phyloP scores from a whole-genome alignment of 2,888 invertebrate species.

The Cantharis rufa region DNA sequence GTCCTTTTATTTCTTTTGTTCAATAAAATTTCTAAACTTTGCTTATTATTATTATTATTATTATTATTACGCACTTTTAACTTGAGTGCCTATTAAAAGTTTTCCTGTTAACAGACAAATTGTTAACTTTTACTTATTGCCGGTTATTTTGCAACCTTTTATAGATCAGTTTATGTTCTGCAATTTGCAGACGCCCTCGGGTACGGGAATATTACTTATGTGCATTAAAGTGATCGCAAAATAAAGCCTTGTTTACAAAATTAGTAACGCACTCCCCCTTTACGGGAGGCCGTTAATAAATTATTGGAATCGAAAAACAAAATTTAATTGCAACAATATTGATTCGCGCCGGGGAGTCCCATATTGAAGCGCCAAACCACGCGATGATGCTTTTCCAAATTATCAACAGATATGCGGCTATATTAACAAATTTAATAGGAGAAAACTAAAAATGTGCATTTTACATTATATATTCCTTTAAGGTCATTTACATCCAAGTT shows the following conservation, averaged over 20 bases:
- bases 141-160: slow-evolving; percentile 12
- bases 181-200: slow-evolving; percentile 13
- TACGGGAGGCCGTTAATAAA: not conserved
- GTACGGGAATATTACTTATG: slow-evolving; percentile 17
- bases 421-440: too few species aligned
- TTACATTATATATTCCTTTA: not conserved
- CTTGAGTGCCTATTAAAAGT: slow-evolving; percentile 16
- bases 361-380: not conserved
- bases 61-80: not conserved
- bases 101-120: slow-evolving; percentile 23
- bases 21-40: not conserved
- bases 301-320: not conserved
- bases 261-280: not conserved
- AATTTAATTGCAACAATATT: not conserved
- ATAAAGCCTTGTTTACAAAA: slow-evolving; percentile 17
- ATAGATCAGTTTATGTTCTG: slow-evolving; percentile 15
- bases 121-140: slow-evolving; percentile 22
- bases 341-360: not conserved
- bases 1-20: not conserved
- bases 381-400: not conserved
- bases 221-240: slow-evolving; percentile 22
- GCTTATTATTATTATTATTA: not conserved
- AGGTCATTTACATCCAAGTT: not conserved
- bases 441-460: not conserved
- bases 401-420: too few species aligned